phyloP scores from a whole-genome alignment of 1,140 invertebrate species.

The Arctopsyche grandis region DNA sequence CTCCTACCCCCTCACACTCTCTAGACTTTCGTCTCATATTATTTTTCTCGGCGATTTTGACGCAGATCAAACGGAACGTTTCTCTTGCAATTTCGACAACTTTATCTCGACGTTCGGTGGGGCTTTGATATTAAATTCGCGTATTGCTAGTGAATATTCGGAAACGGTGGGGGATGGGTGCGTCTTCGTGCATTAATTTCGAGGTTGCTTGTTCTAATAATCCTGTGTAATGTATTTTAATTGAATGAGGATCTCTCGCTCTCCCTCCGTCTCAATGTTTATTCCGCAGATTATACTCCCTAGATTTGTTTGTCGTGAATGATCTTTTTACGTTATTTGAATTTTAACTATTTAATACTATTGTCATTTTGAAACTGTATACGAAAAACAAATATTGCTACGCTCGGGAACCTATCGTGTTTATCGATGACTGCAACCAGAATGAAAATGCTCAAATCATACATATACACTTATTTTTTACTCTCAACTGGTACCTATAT shows the following conservation, averaged over 20 bases:
- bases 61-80: slow-evolving; percentile 26
- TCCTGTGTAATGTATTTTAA: slow-evolving; percentile 43
- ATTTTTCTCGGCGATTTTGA: slow-evolving; percentile 16
- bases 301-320: neutral
- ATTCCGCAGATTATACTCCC: slow-evolving; percentile 30
- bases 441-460: too few relatives aligned
- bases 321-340: neutral
- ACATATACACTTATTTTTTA: too few relatives aligned
- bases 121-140: neutral
- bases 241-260: slow-evolving; percentile 31
- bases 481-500: too few relatives aligned
- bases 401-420: too few relatives aligned
- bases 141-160: too few relatives aligned
- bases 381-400: too few relatives aligned
- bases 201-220: slow-evolving; percentile 51
- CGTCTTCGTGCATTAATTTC: slow-evolving; percentile 47
- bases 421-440: too few relatives aligned
- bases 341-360: too few relatives aligned
- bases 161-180: too few relatives aligned
- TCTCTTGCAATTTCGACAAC: neutral
- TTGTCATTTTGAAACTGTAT: too few relatives aligned
- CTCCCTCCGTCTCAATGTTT: neutral
- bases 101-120: neutral
- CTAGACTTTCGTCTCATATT: neutral
- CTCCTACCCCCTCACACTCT: neutral